A percentile compares a stretch with the other conserved stretches of the same genome.
Evolutionary conservation across 2,888 invertebrate genomes (phyloP).

Genomic region (Tiphia femorata): DNA sequence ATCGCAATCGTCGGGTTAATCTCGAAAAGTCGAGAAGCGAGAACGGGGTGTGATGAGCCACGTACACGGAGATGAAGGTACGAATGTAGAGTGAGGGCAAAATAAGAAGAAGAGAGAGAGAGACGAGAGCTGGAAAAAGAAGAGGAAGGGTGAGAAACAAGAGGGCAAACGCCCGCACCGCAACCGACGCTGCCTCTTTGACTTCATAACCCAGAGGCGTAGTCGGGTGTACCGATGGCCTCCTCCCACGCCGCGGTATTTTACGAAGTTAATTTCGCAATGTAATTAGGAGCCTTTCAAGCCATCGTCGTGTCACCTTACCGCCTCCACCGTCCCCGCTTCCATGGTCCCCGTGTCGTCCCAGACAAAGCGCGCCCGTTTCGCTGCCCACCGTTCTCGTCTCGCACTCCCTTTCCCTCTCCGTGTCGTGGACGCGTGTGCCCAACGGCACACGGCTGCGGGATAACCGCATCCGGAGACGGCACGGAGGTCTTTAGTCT

Average conservation of each 20-base stretch:
- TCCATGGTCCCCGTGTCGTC: neutral
- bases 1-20: too few relatives aligned
- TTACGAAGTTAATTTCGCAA: constrained; percentile 20
- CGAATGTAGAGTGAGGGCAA: too few relatives aligned
- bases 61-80: too few relatives aligned
- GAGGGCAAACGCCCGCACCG: neutral
- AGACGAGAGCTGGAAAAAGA: too few relatives aligned
- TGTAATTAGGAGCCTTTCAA: constrained; percentile 15
- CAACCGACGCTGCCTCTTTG: too few relatives aligned
- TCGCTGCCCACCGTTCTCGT: neutral
- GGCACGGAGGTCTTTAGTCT: constrained; percentile 28
- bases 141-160: neutral
- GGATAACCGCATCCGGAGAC: constrained; percentile 29
- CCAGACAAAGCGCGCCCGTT: neutral
- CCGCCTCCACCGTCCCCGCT: too few relatives aligned
- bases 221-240: constrained; percentile 1
- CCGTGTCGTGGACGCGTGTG: constrained; percentile 16
- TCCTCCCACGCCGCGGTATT: too few relatives aligned
- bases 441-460: constrained; percentile 17
- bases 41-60: too few relatives aligned
- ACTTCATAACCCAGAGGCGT: too few relatives aligned
- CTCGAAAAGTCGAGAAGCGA: too few relatives aligned
- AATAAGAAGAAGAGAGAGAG: too few relatives aligned
- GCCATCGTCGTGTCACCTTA: constrained; percentile 2
- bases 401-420: too few relatives aligned